Percentiles rank a stretch among this genome's conserved stretches.
These are phyloP conservation scores for Drosophila cognata DNA, from an alignment of 2,888 invertebrate species.

Conservation along the genomic window DNA sequence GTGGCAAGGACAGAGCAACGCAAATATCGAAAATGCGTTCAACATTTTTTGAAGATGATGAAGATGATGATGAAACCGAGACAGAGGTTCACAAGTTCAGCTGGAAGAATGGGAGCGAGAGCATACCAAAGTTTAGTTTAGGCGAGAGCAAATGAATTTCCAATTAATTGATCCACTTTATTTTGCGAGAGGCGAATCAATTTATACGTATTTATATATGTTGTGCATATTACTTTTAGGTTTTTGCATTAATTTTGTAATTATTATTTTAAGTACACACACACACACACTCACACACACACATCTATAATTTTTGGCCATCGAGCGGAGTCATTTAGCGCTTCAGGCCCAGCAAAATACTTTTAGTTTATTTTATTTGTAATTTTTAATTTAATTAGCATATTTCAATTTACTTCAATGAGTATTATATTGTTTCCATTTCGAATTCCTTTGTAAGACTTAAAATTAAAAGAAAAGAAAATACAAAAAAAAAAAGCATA, in stretches of 20 bases:
- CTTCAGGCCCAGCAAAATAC: conserved; percentile 35
- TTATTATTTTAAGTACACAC: conserved; percentile 30
- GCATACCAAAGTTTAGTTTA: conserved; percentile 78
- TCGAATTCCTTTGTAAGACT: conserved; percentile 56
- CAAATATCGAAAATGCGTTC: conserved; percentile 17
- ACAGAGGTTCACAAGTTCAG: conserved; percentile 5
- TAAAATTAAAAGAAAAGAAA: conserved; percentile 29
- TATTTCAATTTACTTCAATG: conserved; percentile 30
- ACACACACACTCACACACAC: conserved; percentile 1
- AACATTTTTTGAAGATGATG: conserved; percentile 14
- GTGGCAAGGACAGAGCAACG: conserved; percentile 10
- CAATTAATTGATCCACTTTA: conserved; percentile 20
- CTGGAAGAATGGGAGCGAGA: conserved; percentile 28
- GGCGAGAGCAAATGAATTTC: conserved; percentile 63
- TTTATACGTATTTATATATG: conserved; percentile 30
- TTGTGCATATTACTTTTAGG: conserved; percentile 57
- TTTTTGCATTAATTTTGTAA: conserved; percentile 37
- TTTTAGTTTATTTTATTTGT: conserved; percentile 14
- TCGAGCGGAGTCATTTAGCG: conserved; percentile 51
- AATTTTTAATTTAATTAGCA: conserved; percentile 9
- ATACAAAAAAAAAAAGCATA: conserved; percentile 48
- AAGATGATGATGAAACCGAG: conserved; percentile 1
- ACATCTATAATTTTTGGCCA: conserved; percentile 23
- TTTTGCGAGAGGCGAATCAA: conserved; percentile 31
- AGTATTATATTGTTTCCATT: conserved; percentile 56